Evolutionary conservation across 2,113 vertebrate species (phyloP).

Genomic region (rat (Rattus norvegicus)): GRCr8 NC_086028.1:20183001-20183500

Average conservation of each 20-base stretch:
- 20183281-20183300: background rate
- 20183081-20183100: rapidly evolving
- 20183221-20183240: background rate
- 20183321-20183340: no score
- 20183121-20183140: background rate
- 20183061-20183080: background rate
- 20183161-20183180: background rate
- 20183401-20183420: background rate
- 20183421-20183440: background rate
- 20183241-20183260: background rate
- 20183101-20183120: background rate
- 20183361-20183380: background rate
- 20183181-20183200: background rate
- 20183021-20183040: background rate
- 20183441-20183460: constrained; percentile 12
- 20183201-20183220: background rate
- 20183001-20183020: background rate
- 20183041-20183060: rapidly evolving
- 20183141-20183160: background rate
- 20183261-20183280: background rate
- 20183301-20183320: background rate
- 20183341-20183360: background rate
- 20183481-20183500: constrained; percentile 23
- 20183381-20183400: background rate
- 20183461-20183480: background rate